Evolutionary conservation across 2,888 invertebrate species (phyloP).

Genomic region (Amaurobius ferox): DNA sequence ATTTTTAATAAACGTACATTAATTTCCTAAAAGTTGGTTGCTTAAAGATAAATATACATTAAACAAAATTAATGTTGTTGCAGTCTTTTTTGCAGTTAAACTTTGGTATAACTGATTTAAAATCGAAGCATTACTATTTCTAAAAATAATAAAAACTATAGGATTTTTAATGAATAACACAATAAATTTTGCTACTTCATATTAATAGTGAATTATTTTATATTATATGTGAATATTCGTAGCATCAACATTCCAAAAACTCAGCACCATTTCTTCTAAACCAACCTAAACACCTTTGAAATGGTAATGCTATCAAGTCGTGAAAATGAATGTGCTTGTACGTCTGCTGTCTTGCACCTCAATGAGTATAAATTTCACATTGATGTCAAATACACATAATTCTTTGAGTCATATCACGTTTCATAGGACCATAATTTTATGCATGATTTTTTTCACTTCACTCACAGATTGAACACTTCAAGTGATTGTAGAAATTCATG

Average conservation of each 20-base stretch:
- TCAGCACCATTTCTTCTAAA: neutral
- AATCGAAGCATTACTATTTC: too few relatives aligned
- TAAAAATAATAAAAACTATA: too few relatives aligned
- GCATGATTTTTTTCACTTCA: neutral
- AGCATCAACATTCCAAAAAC: slow-evolving; percentile 25
- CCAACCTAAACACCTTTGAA: slow-evolving; percentile 14
- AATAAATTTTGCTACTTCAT: too few relatives aligned
- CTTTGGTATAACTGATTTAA: too few relatives aligned
- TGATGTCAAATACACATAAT: neutral
- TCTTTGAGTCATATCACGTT: slow-evolving; percentile 5
- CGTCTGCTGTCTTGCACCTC: neutral
- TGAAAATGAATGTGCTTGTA: too few relatives aligned
- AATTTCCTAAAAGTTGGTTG: too few relatives aligned
- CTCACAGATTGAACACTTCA: neutral
- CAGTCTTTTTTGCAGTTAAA: too few relatives aligned
- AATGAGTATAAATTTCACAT: neutral
- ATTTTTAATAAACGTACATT: too few relatives aligned
- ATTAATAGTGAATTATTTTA: too few relatives aligned
- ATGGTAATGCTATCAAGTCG: slow-evolving; percentile 8
- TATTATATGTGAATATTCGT: neutral
- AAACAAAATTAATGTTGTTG: too few relatives aligned
- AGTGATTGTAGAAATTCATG: neutral
- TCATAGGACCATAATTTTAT: neutral
- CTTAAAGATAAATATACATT: too few relatives aligned
- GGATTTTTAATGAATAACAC: too few relatives aligned